Evolutionary conservation across 2,113 vertebrate species (phyloP).

Genomic region (Mus pahari): DNA sequence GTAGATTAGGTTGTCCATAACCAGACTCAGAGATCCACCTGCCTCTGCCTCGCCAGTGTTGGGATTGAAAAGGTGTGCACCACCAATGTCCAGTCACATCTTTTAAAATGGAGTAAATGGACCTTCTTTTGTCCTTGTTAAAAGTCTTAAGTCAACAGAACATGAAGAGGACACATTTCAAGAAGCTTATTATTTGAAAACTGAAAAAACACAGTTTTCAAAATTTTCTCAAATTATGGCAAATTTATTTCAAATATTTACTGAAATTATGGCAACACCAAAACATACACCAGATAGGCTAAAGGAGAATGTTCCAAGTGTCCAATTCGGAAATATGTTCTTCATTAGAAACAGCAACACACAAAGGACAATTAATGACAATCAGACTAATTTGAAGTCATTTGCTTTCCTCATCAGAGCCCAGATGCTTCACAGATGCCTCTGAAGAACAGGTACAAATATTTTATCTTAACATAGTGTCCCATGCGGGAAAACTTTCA

Average conservation of each 20-base stretch:
- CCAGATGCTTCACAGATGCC: slow-evolving; percentile 31
- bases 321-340: not conserved
- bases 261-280: not conserved
- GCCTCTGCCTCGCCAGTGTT: not conserved
- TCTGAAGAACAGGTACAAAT: not conserved
- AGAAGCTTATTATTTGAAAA: not conserved
- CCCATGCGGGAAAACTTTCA: slow-evolving; percentile 47
- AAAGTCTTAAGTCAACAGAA: not conserved
- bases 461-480: not conserved
- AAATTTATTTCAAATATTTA: not conserved
- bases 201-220: not conserved
- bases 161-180: not conserved
- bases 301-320: not conserved
- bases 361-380: not conserved
- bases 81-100: not conserved
- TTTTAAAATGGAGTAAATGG: not conserved
- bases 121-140: not conserved
- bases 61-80: not conserved
- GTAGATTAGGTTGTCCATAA: not conserved
- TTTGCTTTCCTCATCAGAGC: not conserved
- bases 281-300: not conserved
- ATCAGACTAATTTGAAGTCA: not conserved
- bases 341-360: slow-evolving; percentile 25
- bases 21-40: not conserved
- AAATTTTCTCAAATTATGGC: not conserved